Conservation (phyloP, 2,888 invertebrate species). For the Sminthurides aquaticus region DNA sequence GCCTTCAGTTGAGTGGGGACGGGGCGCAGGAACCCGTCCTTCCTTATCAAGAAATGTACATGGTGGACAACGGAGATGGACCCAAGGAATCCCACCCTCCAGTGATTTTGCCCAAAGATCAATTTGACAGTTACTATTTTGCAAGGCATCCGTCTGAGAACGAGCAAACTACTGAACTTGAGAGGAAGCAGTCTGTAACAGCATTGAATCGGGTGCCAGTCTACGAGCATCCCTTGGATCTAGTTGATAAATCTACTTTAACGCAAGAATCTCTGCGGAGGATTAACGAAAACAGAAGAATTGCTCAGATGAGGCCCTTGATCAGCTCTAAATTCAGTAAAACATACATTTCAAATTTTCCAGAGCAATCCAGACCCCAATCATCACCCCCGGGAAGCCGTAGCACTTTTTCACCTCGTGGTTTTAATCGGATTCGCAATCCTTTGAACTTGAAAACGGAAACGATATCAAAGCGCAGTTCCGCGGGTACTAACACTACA, state of each 20-base stretch:
- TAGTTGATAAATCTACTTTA: conserved; percentile 18
- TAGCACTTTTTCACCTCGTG: neutral
- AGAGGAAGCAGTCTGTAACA: too few species aligned
- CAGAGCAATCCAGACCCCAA: neutral
- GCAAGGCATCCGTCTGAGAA: neutral
- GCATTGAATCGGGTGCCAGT: neutral
- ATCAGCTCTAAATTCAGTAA: conserved; percentile 12
- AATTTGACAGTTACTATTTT: neutral
- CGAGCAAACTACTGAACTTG: neutral
- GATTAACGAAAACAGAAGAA: conserved; percentile 27
- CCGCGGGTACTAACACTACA: neutral
- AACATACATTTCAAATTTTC: neutral
- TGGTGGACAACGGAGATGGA: conserved; percentile 13
- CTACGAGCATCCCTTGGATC: conserved; percentile 4
- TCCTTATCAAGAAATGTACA: conserved; percentile 15
- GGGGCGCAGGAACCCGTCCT: neutral
- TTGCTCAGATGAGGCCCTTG: conserved; percentile 29
- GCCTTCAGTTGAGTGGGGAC: neutral
- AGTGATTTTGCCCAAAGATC: neutral
- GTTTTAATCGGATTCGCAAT: neutral
- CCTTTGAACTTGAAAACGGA: neutral
- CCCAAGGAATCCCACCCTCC: neutral
- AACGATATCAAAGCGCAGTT: neutral
- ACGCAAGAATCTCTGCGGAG: conserved; percentile 12
- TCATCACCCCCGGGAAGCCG: neutral